A percentile compares a stretch with the other conserved stretches of the same genome.
These are phyloP conservation scores for Pedionomus torquatus DNA, from an alignment of 2,113 vertebrate genomes.

Conservation along the genomic window DNA sequence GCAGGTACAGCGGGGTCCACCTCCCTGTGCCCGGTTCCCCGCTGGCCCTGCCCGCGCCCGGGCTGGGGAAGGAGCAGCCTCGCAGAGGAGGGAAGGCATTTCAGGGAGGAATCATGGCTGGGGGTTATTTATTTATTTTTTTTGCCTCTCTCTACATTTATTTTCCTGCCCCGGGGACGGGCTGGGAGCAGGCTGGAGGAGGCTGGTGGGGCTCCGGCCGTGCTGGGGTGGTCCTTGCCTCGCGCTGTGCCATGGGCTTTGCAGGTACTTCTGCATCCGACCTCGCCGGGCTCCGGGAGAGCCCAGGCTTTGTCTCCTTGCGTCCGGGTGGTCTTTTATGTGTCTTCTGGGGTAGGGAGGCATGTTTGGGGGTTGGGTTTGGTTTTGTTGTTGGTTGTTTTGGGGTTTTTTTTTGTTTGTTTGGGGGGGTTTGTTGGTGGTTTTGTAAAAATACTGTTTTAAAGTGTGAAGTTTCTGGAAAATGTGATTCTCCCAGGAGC, in stretches of 20 bases:
- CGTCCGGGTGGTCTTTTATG: background rate
- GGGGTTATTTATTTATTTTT: background rate
- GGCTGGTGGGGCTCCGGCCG: background rate
- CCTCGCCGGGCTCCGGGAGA: background rate
- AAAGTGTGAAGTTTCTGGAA: slow-evolving; percentile 29
- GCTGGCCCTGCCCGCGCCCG: background rate
- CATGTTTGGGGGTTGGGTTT: background rate
- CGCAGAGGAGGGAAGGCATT: slow-evolving; percentile 38
- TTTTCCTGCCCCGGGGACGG: background rate
- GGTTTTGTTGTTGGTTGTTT: background rate
- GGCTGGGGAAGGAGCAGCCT: slow-evolving; percentile 32
- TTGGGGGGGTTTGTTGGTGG: background rate
- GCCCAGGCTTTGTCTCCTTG: background rate
- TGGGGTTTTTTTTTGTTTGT: no score
- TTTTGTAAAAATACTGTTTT: background rate
- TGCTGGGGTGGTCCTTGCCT: background rate
- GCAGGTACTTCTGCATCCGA: background rate
- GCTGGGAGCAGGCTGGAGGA: background rate
- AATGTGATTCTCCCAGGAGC: background rate
- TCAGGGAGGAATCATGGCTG: slow-evolving; percentile 23
- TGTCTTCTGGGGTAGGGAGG: background rate
- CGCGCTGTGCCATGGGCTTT: background rate
- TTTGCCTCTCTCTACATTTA: background rate
- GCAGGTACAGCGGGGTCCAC: slow-evolving; percentile 79
- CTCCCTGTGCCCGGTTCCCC: background rate